A percentile compares a stretch with the other conserved stretches of the same genome.
Evolutionary conservation across 92 coral and sea anemone genomes (phyloP).

Genomic region (Porites evermanni): DNA sequence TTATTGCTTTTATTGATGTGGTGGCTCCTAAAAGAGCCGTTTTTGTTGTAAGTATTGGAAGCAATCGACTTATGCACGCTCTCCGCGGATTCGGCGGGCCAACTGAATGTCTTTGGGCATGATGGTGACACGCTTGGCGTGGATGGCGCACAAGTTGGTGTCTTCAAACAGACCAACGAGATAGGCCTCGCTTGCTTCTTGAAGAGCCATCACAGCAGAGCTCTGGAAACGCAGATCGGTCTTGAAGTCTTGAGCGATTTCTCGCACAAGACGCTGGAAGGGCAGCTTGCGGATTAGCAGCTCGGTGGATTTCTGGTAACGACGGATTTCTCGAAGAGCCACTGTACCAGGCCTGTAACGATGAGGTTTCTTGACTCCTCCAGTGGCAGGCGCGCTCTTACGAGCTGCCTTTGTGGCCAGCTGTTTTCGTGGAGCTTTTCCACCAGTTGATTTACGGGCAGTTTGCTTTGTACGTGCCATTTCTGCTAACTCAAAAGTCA

Average conservation of each 20-base stretch:
- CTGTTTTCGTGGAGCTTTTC: slow-evolving; percentile 97
- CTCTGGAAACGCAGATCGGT: slow-evolving; percentile 98
- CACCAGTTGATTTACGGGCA: slow-evolving; percentile 96
- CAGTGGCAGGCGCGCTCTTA: slow-evolving; percentile 97
- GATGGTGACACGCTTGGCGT: slow-evolving; percentile 91
- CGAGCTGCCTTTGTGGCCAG: slow-evolving; percentile 98
- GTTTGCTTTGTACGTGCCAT: slow-evolving; percentile 98
- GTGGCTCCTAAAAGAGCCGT: no score
- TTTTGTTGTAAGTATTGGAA: no score
- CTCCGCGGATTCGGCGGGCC: slow-evolving; percentile 94
- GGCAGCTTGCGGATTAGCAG: slow-evolving; percentile 96
- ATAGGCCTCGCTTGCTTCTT: slow-evolving; percentile 89
- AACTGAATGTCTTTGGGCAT: slow-evolving; percentile 93
- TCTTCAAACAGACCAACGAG: slow-evolving; percentile 90
- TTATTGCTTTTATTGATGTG: no score
- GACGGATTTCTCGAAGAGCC: slow-evolving; percentile 96
- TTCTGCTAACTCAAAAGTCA: no score
- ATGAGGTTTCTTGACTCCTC: slow-evolving; percentile 97
- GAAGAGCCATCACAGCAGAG: slow-evolving; percentile 93
- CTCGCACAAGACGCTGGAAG: slow-evolving; percentile 92
- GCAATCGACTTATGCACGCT: slow-evolving; percentile 37
- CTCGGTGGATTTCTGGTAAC: slow-evolving; percentile 93
- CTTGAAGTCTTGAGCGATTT: slow-evolving; percentile 91
- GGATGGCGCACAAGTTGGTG: slow-evolving; percentile 96
- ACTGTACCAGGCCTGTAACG: slow-evolving; percentile 99